Conservation (phyloP, 2,888 invertebrate genomes). For the Polia nebulosa region DNA sequence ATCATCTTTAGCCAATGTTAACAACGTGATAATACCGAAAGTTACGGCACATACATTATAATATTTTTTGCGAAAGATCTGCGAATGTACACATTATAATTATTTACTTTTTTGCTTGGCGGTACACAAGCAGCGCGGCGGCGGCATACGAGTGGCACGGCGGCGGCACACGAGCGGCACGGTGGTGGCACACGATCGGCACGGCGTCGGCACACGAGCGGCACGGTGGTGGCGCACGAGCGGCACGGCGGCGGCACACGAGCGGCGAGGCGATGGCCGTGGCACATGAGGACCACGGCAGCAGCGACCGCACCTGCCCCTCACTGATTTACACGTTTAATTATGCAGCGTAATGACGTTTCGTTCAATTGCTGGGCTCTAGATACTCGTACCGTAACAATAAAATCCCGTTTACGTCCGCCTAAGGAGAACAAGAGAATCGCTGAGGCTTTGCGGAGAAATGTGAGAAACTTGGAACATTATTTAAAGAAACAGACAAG, state of each 20-base stretch:
- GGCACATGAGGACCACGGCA: no score
- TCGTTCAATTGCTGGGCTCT: constrained; percentile 15
- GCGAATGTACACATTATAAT: neutral
- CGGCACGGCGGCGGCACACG: no score
- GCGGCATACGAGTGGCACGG: neutral
- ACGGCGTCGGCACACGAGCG: neutral
- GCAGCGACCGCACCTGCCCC: constrained; percentile 1
- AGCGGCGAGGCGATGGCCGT: no score
- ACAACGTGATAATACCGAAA: neutral
- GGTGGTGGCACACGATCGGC: neutral
- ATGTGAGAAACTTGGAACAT: constrained; percentile 33
- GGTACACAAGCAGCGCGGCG: neutral
- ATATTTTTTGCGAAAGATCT: neutral
- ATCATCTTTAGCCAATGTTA: neutral
- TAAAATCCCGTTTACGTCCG: constrained; percentile 41
- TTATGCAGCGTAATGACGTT: constrained; percentile 43
- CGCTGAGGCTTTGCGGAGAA: neutral
- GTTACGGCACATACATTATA: neutral
- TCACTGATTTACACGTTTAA: constrained; percentile 54
- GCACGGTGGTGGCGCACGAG: no score
- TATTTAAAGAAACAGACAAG: constrained; percentile 35
- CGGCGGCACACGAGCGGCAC: neutral
- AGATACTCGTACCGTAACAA: constrained; percentile 8
- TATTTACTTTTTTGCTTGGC: neutral
- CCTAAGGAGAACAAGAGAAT: constrained; percentile 5